A percentile compares a stretch with the other conserved stretches of the same genome.
Conservation (phyloP, 2,113 vertebrate species). For the Strix aluco region DNA sequence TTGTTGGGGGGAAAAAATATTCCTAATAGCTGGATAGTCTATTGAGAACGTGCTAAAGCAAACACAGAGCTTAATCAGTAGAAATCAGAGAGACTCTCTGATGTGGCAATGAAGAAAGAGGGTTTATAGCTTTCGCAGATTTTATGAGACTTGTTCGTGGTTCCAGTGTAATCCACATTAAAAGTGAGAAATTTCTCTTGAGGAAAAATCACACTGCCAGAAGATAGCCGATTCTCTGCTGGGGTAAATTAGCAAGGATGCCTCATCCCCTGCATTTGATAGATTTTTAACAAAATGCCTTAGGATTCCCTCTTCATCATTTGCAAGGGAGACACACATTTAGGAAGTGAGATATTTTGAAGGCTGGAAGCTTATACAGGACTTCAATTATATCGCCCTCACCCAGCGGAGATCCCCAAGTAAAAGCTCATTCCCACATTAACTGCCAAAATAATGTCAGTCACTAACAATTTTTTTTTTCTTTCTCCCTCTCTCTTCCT, state of each 20-base stretch:
- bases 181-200: neutral
- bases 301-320: neutral
- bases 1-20: neutral
- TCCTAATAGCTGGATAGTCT: neutral
- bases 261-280: neutral
- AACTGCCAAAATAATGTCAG: neutral
- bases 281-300: neutral
- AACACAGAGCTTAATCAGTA: neutral
- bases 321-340: neutral
- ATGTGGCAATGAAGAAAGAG: neutral
- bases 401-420: neutral
- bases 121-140: neutral
- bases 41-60: neutral
- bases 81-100: neutral
- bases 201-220: neutral
- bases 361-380: neutral
- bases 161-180: neutral
- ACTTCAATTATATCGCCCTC: neutral
- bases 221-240: neutral
- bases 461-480: neutral
- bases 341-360: neutral
- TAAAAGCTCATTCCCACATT: neutral
- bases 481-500: neutral
- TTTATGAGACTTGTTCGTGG: neutral
- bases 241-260: neutral